Conservation (phyloP, 2,113 vertebrate species). For the Vireo altiloquus region DNA sequence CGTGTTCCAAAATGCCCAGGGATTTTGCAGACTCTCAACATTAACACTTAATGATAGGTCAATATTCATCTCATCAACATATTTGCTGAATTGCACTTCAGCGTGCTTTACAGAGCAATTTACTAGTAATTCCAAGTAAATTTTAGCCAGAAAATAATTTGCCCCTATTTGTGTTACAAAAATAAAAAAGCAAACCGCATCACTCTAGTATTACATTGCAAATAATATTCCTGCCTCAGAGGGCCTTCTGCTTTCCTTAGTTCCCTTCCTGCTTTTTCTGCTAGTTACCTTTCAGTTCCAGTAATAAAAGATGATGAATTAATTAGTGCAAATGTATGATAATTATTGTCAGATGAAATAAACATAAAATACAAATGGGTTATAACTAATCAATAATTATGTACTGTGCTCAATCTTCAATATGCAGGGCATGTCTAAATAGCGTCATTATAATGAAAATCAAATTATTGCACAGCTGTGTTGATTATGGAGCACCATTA, state of each 20-base stretch:
- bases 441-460: slow-evolving; percentile 65
- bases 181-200: background rate
- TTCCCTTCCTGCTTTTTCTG: background rate
- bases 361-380: slow-evolving; percentile 59
- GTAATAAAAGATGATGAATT: slow-evolving; percentile 38
- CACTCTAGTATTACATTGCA: background rate
- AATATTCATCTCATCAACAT: background rate
- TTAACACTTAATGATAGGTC: background rate
- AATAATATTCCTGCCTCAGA: background rate
- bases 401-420: slow-evolving; percentile 45
- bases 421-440: slow-evolving; percentile 49
- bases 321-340: slow-evolving; percentile 54
- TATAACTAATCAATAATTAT: slow-evolving; percentile 71
- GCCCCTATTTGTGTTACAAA: background rate
- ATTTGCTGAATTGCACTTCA: background rate
- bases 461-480: slow-evolving; percentile 67
- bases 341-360: slow-evolving; percentile 52
- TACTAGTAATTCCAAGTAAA: background rate
- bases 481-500: slow-evolving; percentile 68
- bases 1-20: background rate
- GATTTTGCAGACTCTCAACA: background rate
- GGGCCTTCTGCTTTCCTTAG: background rate
- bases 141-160: background rate
- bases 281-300: slow-evolving; percentile 30
- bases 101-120: background rate